Conservation (phyloP, 1,140 invertebrate genomes). For the Thaumetopoea pityocampa region DNA sequence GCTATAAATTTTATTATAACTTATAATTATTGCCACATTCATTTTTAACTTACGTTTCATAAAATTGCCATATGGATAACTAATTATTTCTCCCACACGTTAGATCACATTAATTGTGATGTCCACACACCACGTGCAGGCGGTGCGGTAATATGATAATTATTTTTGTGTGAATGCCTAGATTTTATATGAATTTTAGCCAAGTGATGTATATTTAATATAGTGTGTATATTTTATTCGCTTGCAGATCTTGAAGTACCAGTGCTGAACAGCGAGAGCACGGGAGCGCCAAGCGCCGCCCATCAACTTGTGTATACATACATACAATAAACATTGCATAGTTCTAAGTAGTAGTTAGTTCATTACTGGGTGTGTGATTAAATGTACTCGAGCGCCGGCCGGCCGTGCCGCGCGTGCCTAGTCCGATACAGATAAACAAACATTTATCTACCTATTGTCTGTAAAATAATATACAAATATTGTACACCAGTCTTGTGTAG, state of each 20-base stretch:
- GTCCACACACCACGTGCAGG: too few species aligned
- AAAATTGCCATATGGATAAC: too few species aligned
- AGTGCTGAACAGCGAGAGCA: conserved; percentile 36
- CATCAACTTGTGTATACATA: conserved; percentile 42
- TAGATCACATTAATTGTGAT: too few species aligned
- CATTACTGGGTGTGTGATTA: conserved; percentile 71
- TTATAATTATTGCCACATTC: too few species aligned
- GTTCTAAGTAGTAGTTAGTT: conserved; percentile 67
- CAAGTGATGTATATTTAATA: too few species aligned
- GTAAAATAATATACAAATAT: conserved; percentile 59
- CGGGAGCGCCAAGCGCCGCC: conserved; percentile 47
- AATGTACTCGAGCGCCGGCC: conserved; percentile 58
- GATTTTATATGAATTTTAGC: too few species aligned
- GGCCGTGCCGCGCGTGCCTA: conserved; percentile 56
- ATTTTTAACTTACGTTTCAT: too few species aligned
- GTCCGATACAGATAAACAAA: conserved; percentile 68
- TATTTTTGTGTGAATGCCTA: too few species aligned
- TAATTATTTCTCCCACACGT: too few species aligned
- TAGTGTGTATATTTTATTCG: conserved; percentile 4
- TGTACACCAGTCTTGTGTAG: conserved; percentile 60
- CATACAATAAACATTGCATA: conserved; percentile 65
- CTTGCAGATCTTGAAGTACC: conserved; percentile 61
- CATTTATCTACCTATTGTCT: conserved; percentile 67
- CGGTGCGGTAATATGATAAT: too few species aligned
- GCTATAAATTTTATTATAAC: too few species aligned